Percentiles rank a stretch among this genome's conserved stretches.
These are phyloP conservation scores for Solenopsis invicta DNA, from an alignment of 1,140 invertebrate species.

Conservation along the genomic window DNA sequence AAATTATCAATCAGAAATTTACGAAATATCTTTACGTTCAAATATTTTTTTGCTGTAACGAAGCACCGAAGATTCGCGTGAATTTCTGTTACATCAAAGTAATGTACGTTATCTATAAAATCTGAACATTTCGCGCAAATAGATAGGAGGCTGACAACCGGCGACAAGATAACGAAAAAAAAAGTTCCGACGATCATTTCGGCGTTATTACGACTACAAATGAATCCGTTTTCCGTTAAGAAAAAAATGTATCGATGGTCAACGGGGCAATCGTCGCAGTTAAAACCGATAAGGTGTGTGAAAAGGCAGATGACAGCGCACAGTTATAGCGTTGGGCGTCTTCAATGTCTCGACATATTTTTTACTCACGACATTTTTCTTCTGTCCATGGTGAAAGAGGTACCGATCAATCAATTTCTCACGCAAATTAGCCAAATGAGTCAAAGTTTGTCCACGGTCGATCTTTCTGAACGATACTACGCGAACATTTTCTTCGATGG, in stretches of 20 bases:
- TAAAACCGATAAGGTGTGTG: conserved; percentile 23
- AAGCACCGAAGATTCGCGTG: neutral
- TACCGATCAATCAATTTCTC: conserved; percentile 35
- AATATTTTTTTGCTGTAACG: neutral
- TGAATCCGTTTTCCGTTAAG: neutral
- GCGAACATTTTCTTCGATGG: conserved; percentile 70
- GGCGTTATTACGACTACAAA: neutral
- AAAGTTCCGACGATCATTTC: neutral
- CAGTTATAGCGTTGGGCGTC: neutral
- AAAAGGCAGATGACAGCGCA: conserved; percentile 9
- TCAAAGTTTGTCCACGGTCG: neutral
- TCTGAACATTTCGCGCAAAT: neutral
- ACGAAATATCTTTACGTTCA: neutral
- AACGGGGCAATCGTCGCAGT: neutral
- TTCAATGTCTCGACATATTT: conserved; percentile 34
- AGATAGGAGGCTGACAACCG: conserved; percentile 6
- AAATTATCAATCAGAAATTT: neutral
- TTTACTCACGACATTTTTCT: conserved; percentile 88
- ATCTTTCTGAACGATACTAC: conserved; percentile 56
- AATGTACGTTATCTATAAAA: conserved; percentile 15
- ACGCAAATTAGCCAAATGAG: conserved; percentile 34
- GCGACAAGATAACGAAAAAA: neutral
- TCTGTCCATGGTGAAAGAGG: conserved; percentile 84
- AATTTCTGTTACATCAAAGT: neutral
- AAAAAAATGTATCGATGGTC: neutral